Evolutionary conservation across 2,797 vertebrate species (phyloP).

Genomic region (Paramormyrops hopkinsi): DNA sequence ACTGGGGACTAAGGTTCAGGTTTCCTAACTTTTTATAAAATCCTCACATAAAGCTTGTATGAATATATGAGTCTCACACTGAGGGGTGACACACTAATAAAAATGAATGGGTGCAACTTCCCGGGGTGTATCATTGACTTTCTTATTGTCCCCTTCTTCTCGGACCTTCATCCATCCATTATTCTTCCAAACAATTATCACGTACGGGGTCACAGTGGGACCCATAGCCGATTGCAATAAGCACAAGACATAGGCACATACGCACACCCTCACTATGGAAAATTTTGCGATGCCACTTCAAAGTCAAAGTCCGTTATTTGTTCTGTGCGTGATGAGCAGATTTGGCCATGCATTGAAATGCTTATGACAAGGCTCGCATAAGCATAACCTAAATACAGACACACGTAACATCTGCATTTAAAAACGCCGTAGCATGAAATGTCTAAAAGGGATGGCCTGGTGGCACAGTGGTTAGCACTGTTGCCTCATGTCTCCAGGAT

Average conservation of each 20-base stretch:
- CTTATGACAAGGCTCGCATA: background rate
- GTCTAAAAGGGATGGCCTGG: background rate
- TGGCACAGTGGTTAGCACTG: background rate
- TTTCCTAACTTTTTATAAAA: slow-evolving; percentile 9
- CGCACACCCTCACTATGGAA: background rate
- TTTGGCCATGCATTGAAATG: background rate
- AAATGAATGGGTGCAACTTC: background rate
- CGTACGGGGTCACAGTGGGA: background rate
- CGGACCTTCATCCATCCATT: background rate
- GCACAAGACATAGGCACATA: background rate
- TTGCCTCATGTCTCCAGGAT: background rate
- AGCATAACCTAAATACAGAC: background rate
- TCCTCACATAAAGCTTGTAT: background rate
- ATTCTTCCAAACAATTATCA: background rate
- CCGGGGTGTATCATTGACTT: background rate
- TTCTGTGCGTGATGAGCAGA: background rate
- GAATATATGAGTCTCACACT: background rate
- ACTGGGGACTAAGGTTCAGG: background rate
- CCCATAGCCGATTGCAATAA: background rate
- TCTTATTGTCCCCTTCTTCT: background rate
- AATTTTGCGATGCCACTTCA: background rate
- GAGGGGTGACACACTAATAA: background rate
- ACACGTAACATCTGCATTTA: background rate
- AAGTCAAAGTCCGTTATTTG: background rate
- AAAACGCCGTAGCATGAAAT: background rate